Conservation (phyloP, 2,888 invertebrate genomes). For the Drosophila monieri region DNA sequence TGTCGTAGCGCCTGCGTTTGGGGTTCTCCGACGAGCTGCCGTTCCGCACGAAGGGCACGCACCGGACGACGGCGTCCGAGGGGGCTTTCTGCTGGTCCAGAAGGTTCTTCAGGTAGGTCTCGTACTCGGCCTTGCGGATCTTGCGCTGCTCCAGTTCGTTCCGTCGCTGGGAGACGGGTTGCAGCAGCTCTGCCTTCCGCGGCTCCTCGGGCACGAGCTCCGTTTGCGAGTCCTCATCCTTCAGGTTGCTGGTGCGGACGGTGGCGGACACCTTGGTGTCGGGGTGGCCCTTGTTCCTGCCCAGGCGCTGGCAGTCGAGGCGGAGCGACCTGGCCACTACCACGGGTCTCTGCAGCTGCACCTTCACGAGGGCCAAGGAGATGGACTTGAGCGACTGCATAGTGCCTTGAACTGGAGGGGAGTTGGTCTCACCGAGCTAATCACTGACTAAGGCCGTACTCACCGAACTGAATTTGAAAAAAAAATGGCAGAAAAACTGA, state of each 20-base stretch:
- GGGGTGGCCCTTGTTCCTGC: neutral
- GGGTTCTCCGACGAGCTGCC: neutral
- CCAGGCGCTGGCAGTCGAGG: neutral
- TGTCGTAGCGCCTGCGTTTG: constrained; percentile 18
- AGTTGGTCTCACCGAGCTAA: no score
- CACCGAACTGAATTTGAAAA: neutral
- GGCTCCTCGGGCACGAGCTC: constrained; percentile 32
- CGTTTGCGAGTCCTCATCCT: neutral
- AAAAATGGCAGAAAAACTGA: neutral
- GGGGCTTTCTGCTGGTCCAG: constrained; percentile 8
- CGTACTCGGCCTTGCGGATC: constrained; percentile 26
- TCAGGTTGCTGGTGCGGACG: constrained; percentile 13
- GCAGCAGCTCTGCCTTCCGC: constrained; percentile 9
- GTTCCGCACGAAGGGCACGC: constrained; percentile 41
- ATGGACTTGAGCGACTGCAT: constrained; percentile 1
- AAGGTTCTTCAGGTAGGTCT: constrained; percentile 16
- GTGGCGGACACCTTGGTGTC: constrained; percentile 34
- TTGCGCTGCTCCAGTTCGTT: constrained; percentile 51
- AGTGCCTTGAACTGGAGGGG: neutral
- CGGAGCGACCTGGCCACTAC: neutral
- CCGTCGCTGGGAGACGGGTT: constrained; percentile 23
- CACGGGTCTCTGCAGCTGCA: neutral
- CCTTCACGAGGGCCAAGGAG: neutral
- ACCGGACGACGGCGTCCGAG: neutral
- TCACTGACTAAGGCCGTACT: neutral